Evolutionary conservation across 2,113 vertebrate species (phyloP), one percentile per base, ranked within the genome.

Genomic region (Antennarius striatus): DNA sequence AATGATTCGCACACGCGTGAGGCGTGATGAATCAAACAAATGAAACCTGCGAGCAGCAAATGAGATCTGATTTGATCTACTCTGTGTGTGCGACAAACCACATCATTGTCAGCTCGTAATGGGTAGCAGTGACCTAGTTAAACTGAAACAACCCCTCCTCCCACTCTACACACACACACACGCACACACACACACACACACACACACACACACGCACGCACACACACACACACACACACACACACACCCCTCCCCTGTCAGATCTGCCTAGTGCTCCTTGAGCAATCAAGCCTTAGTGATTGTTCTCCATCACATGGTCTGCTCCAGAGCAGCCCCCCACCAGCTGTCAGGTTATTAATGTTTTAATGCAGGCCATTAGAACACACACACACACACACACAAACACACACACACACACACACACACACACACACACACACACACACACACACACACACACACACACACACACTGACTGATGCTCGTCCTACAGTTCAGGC

Each of bases 341-440:
- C 90, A 92, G 92, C 91, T 92, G 92, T 88, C 87, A 74, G 86
- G 89, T 93, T 90, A 90, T 90, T 91, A 81, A 78, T 81, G 80
- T 80, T 84, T 87, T 86, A 83, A 87, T 86, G 75, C 75, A 77
- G 82, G 84, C 80, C 84, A 86, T 80, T 82, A 74, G 80, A 76
- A 83, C 71, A 77, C 76, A 63, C 75, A 74, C 86, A 77, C 76
- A 77, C 82, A 79, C 22, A 22, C 22, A 22, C 22, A 22, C 22
- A 22, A 1, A 22, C 22, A 22, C 22, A 22, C 22, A 22, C 22
- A 22, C 22, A 22, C 22, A 22, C 22, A 22, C 22, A 22, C 70
- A 48, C 42, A 10, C 3, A 46, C 67, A 65, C 29, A 70, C 22
- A 22, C 22, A 22, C 22, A 22, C 22, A 22, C 22, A 22, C 22